Evolutionary conservation across 2,888 invertebrate genomes (phyloP), one percentile per base, ranked within the genome.

Genomic region (Malacosoma neustria): DNA sequence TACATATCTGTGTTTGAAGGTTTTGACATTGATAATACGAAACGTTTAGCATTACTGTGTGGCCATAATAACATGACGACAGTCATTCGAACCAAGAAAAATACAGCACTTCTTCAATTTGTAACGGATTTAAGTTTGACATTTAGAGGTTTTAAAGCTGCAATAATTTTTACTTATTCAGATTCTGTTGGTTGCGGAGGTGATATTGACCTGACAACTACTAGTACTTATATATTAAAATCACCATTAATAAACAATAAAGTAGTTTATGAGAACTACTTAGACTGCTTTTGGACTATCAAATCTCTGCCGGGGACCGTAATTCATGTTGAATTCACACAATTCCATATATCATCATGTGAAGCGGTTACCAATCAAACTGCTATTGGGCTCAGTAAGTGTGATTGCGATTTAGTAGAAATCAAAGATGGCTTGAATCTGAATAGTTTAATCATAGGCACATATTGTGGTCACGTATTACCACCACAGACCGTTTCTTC

Each of bases 241-340:
- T 70, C 79, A 13, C 80, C 80, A 11, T 48, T 72, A 1, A 57
- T 79, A 31, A 58, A 49, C 30, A 54, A 55, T 13, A 69, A 68
- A 13, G 73, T 87, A 0, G 67, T 68, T 1, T 93, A 93, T 57
- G 91, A 91, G 45, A 69, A 87, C 30, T 79, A 87, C 47, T 79
- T 95, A 49, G 92, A 95, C 49, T 97, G 97, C 58, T 82, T 88
- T 34, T 97, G 95, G 93, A 68, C 73, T 3, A 79, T 96, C 30
- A 73, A 65, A 34, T 91, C 90, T 0, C 84, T 88, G 0, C 57
- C 57, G 1, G 90, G 89, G 37, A 87, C 90, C 46, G 79, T 89
- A 3, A 79, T 96, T 1, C 85, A 86, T 55, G 65, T 95, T 1
- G 82, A 87, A 38, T 85, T 91, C 35, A 69, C 69, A 14, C 68